These are phyloP conservation scores for Tupiocoris notatus DNA, from an alignment of 2,888 invertebrate species.

Conservation along the genomic window DNA sequence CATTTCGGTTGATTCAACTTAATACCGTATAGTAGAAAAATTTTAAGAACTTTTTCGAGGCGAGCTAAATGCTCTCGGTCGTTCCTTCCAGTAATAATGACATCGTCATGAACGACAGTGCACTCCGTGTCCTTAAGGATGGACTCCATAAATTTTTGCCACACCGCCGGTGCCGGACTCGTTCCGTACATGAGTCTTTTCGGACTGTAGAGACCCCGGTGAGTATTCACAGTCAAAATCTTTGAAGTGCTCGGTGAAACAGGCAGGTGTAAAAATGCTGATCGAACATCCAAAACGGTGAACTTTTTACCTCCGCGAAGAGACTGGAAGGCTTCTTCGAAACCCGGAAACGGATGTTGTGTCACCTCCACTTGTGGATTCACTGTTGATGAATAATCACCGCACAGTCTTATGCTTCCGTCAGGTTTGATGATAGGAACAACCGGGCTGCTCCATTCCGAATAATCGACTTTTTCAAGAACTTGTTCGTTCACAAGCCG, in stretches of 20 bases:
- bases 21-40: background rate
- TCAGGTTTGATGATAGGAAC: constrained; percentile 1
- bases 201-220: constrained; percentile 52
- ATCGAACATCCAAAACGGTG: constrained; percentile 50
- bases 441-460: constrained; percentile 22
- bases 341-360: constrained; percentile 42
- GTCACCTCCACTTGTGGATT: background rate
- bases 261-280: constrained; percentile 53
- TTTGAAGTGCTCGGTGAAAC: constrained; percentile 51
- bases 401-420: background rate
- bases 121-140: background rate
- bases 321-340: constrained; percentile 44
- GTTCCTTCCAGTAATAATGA: background rate
- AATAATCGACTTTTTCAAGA: constrained; percentile 28
- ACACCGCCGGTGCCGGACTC: constrained; percentile 52
- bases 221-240: constrained; percentile 52
- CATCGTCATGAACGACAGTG: constrained; percentile 14
- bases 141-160: constrained; percentile 51
- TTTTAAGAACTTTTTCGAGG: constrained; percentile 3
- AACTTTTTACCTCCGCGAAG: constrained; percentile 43
- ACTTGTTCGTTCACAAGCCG: constrained; percentile 11
- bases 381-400: background rate
- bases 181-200: constrained; percentile 52
- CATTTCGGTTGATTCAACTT: background rate
- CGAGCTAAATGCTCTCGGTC: background rate